These are phyloP conservation scores for Lepidostoma basale DNA, from an alignment of 1,140 invertebrate genomes.

Conservation along the genomic window DNA sequence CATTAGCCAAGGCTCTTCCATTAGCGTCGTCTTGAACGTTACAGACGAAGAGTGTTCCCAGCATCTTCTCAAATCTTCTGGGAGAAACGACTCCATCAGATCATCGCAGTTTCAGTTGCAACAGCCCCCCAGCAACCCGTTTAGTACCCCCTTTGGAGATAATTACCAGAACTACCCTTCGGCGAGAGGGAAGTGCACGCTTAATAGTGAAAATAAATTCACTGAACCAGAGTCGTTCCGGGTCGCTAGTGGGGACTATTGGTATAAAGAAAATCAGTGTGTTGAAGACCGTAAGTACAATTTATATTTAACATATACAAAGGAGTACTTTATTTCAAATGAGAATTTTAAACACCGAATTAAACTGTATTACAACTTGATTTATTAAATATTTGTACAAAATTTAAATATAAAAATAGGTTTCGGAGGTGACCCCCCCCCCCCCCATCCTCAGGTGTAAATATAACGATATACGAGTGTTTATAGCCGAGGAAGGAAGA, in stretches of 20 bases:
- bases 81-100: constrained; percentile 15
- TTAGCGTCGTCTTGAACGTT: constrained; percentile 50
- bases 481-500: too few species aligned
- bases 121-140: neutral
- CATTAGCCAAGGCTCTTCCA: constrained; percentile 48
- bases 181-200: constrained; percentile 60
- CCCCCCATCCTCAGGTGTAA: too few species aligned
- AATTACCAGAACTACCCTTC: constrained; percentile 21
- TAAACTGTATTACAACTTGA: too few species aligned
- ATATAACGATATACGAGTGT: too few species aligned
- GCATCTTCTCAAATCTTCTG: constrained; percentile 46
- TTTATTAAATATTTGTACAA: too few species aligned
- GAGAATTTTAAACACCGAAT: too few species aligned
- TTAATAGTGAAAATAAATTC: constrained; percentile 66
- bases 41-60: constrained; percentile 54
- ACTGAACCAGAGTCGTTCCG: constrained; percentile 66
- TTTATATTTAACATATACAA: too few species aligned
- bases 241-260: constrained; percentile 65
- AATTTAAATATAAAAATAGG: too few species aligned
- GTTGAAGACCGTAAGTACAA: constrained; percentile 58
- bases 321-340: too few species aligned
- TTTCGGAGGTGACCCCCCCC: too few species aligned
- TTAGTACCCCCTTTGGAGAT: constrained; percentile 25
- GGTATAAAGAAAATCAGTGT: constrained; percentile 71
- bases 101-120: constrained; percentile 39